A percentile compares a stretch with the other conserved stretches of the same genome.
Evolutionary conservation across 2,888 invertebrate genomes (phyloP).

Genomic region (Atethmia centrago): DNA sequence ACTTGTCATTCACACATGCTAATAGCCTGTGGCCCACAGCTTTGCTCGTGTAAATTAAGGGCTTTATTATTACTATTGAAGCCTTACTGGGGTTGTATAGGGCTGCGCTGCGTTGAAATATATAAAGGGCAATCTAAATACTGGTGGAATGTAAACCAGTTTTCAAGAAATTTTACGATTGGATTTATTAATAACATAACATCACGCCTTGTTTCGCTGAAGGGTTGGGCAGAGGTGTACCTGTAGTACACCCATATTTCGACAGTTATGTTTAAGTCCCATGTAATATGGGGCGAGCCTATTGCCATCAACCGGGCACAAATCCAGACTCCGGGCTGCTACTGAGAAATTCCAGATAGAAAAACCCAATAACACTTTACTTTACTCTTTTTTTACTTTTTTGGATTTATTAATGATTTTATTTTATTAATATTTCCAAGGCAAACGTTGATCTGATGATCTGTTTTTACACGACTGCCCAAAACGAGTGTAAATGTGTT

Average conservation of each 20-base stretch:
- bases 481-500: too few species aligned
- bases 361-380: too few species aligned
- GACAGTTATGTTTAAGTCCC: too few species aligned
- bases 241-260: too few species aligned
- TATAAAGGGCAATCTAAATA: background rate
- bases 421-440: background rate
- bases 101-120: background rate
- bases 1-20: conserved; percentile 33
- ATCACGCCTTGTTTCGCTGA: too few species aligned
- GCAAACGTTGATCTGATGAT: background rate
- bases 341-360: too few species aligned
- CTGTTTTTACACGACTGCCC: too few species aligned
- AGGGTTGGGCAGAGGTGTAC: too few species aligned
- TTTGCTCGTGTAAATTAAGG: conserved; percentile 28
- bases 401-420: background rate
- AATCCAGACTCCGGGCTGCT: too few species aligned
- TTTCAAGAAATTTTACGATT: background rate
- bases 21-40: conserved; percentile 16
- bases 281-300: too few species aligned
- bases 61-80: conserved; percentile 35
- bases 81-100: background rate
- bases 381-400: too few species aligned
- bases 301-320: too few species aligned
- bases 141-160: background rate
- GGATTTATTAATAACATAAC: background rate